These are phyloP conservation scores for Monomorium pharaonis DNA, from an alignment of 1,140 invertebrate species.

Conservation along the genomic window DNA sequence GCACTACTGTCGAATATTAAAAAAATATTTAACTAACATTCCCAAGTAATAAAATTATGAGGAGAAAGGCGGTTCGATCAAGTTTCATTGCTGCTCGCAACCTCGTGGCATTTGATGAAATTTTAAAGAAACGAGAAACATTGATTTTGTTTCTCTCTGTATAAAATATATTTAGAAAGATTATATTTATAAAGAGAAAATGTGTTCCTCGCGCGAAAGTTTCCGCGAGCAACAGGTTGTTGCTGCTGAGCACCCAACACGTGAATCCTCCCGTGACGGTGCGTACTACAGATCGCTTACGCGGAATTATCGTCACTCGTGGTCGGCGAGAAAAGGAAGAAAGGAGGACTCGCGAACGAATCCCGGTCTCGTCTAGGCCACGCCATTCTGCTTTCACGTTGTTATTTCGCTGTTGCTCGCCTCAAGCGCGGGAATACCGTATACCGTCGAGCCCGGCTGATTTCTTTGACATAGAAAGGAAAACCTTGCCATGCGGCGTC, in stretches of 20 bases:
- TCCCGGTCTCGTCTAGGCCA: slow-evolving; percentile 59
- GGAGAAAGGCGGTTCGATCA: neutral
- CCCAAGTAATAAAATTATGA: neutral
- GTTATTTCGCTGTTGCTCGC: slow-evolving; percentile 71
- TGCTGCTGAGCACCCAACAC: neutral
- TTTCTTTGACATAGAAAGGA: slow-evolving; percentile 79
- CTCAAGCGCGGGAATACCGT: slow-evolving; percentile 69
- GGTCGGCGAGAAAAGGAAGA: slow-evolving; percentile 58
- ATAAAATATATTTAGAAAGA: neutral
- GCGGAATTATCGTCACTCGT: slow-evolving; percentile 47
- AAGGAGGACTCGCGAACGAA: slow-evolving; percentile 42
- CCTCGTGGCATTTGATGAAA: neutral
- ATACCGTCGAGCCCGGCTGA: slow-evolving; percentile 67
- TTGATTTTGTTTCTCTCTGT: neutral
- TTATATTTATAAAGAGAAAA: neutral
- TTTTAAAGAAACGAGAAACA: neutral
- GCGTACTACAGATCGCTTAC: slow-evolving; percentile 13
- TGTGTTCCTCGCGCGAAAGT: neutral
- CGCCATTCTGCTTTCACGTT: slow-evolving; percentile 77
- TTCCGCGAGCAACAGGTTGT: slow-evolving; percentile 24
- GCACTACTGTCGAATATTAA: neutral
- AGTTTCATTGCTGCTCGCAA: neutral
- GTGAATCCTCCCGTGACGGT: slow-evolving; percentile 9
- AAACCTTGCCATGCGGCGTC: slow-evolving; percentile 49
- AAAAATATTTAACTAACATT: neutral